phyloP scores from a whole-genome alignment of 2,888 invertebrate species.

The Campopleginae sp. region DNA sequence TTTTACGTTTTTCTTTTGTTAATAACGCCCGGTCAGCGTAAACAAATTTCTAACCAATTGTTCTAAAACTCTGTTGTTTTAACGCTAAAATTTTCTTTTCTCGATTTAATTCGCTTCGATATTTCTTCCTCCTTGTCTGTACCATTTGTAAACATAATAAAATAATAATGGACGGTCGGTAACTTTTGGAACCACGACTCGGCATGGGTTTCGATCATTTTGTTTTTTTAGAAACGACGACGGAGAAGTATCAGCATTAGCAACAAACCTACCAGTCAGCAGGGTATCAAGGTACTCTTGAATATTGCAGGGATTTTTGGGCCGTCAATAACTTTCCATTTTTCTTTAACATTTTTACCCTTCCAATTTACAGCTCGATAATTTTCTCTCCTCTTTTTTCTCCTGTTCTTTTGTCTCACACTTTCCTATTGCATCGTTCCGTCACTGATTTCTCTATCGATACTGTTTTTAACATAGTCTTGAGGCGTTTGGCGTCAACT shows the following conservation, averaged over 20 bases:
- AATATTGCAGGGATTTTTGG: constrained; percentile 34
- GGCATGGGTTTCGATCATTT: constrained; percentile 76
- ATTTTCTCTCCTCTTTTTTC: not conserved
- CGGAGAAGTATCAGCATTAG: constrained; percentile 86
- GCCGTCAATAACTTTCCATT: constrained; percentile 60
- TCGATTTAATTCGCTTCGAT: not conserved
- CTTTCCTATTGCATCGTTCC: constrained; percentile 1
- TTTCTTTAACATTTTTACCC: constrained; percentile 63
- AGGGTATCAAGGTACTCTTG: constrained; percentile 86
- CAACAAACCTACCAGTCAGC: constrained; percentile 85
- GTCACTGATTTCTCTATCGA: not conserved
- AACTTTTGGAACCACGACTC: constrained; percentile 60
- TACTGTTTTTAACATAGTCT: not conserved
- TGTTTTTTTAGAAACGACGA: constrained; percentile 85
- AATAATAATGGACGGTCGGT: constrained; percentile 4
- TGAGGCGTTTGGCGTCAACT: not conserved
- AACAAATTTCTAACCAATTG: constrained; percentile 10
- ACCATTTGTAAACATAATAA: not conserved
- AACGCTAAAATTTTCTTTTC: not conserved
- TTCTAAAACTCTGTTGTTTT: constrained; percentile 13
- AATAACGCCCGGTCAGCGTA: not conserved
- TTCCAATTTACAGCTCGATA: constrained; percentile 19
- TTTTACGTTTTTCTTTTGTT: not conserved
- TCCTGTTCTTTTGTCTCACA: not conserved
- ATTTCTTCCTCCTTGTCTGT: not conserved